phyloP scores from a whole-genome alignment of 2,113 vertebrate genomes.

The Stigmatopora argus region DNA sequence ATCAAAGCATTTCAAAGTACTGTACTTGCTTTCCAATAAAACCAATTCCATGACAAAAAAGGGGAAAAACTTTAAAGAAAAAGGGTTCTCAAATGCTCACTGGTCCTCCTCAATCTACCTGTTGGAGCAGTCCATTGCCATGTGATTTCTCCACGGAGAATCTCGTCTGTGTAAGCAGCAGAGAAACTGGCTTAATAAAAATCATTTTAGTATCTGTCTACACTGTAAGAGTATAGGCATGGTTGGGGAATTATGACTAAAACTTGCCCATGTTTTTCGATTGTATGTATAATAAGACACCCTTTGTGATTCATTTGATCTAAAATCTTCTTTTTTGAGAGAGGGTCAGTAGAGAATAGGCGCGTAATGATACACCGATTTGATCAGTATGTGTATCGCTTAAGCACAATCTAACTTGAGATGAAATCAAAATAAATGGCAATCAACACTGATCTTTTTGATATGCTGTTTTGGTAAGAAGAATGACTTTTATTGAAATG shows the following conservation, averaged over 20 bases:
- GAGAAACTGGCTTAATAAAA: conserved; percentile 73
- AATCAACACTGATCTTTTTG: too few species aligned
- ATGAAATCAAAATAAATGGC: too few species aligned
- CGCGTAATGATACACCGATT: not conserved
- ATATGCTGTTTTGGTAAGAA: too few species aligned
- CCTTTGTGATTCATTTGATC: not conserved
- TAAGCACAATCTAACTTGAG: too few species aligned
- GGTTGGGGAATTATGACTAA: not conserved
- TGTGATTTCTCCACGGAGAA: conserved; percentile 87
- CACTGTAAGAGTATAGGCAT: not conserved
- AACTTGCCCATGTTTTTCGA: not conserved
- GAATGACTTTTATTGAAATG: too few species aligned
- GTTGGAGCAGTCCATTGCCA: conserved; percentile 83
- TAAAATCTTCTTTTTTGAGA: not conserved
- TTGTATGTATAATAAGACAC: not conserved
- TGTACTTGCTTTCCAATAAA: conserved; percentile 11
- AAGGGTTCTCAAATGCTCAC: conserved; percentile 69
- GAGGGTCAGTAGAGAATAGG: not conserved
- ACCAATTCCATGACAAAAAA: conserved; percentile 53
- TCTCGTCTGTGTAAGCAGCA: conserved; percentile 86
- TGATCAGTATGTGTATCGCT: too few species aligned
- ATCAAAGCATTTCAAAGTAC: conserved; percentile 18
- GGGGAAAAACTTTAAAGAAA: conserved; percentile 20
- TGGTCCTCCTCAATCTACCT: conserved; percentile 77
- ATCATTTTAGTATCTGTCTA: not conserved